Evolutionary conservation across 2,113 vertebrate genomes (phyloP), one percentile per base, ranked within the genome.

Genomic region (Chaetodon trifascialis): DNA sequence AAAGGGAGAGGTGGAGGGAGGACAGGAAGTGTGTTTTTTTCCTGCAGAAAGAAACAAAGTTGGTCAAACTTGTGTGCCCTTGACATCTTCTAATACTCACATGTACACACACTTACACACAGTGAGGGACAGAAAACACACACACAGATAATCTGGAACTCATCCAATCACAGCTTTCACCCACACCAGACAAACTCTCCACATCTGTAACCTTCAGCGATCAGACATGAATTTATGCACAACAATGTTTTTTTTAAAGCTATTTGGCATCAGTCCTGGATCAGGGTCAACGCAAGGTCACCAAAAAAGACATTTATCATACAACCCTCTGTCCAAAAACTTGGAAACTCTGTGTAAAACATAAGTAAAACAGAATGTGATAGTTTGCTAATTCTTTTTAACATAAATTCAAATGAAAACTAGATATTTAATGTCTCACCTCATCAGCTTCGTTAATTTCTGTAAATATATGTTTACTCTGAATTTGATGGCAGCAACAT

Each of bases 161-260:
- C 46, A 38, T 80, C 84, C 90, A 79, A 25, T 82, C 71, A 56
- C 83, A 83, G 56, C 70, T 72, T 51, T 82, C 72, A 75, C 81
- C 68, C 46, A 62, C 70, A 64, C 52, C 44, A 65, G 62, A 80
- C 46, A 44, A 40, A 47, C 84, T 81, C 42, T 49, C 59, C 36
- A 21, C 17, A 68, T 47, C 79, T 58, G 63, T 65, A 74, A 90
- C 89, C 86, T 90, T 87, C 86, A 84, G 12, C 30, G 58, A 23
- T 67, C 66, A 46, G 16, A 47, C 49, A 40, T 49, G 83, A 52
- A 51, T 69, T 68, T 21, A 80, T 46, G 58, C 46, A 58, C 80
- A 51, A 17, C 47, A 36, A 44, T 54, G 23, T 30, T 9, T 25
- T 38, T 55, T 40, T 21, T 17, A 55, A 30, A 23, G 58, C 44